Conservation (phyloP, 2,113 vertebrate genomes). For the Gnathonemus longibarbis region DNA sequence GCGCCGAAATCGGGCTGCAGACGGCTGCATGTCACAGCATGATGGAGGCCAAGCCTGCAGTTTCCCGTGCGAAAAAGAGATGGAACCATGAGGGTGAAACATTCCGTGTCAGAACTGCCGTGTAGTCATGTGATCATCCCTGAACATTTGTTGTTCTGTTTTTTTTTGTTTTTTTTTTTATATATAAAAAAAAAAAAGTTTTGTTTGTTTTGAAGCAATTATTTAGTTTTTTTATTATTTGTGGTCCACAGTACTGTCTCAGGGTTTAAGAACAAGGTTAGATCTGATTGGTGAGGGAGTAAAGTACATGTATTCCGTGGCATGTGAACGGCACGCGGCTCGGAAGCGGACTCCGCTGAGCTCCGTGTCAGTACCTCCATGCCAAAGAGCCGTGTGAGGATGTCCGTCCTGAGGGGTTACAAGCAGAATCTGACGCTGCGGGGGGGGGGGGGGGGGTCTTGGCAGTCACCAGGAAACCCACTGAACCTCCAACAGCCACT, state of each 20-base stretch:
- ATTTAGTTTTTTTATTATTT: not conserved
- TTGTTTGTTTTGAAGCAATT: not conserved
- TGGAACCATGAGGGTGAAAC: constrained; percentile 30
- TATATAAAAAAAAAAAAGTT: not conserved
- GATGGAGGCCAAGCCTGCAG: constrained; percentile 38
- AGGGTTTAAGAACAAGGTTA: constrained; percentile 55
- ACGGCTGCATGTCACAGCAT: not conserved
- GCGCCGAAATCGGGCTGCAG: not conserved
- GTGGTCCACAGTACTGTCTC: constrained; percentile 57
- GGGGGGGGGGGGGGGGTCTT: not conserved
- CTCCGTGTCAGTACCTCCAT: constrained; percentile 18
- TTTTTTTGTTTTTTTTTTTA: too few relatives aligned
- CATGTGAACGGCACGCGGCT: constrained; percentile 48
- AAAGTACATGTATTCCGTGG: constrained; percentile 30
- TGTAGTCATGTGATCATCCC: not conserved
- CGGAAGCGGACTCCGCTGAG: constrained; percentile 30
- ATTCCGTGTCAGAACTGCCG: not conserved
- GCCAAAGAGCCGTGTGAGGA: constrained; percentile 54
- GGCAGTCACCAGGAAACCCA: not conserved
- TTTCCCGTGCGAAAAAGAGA: constrained; percentile 37
- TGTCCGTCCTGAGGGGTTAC: not conserved
- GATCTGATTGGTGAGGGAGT: constrained; percentile 38
- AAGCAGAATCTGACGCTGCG: not conserved
- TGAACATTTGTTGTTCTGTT: not conserved
- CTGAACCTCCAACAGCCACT: not conserved